Percentiles rank a stretch among this genome's conserved stretches.
phyloP scores from a whole-genome alignment of 2,888 invertebrate genomes.

The Dicyrtoma fusca region DNA sequence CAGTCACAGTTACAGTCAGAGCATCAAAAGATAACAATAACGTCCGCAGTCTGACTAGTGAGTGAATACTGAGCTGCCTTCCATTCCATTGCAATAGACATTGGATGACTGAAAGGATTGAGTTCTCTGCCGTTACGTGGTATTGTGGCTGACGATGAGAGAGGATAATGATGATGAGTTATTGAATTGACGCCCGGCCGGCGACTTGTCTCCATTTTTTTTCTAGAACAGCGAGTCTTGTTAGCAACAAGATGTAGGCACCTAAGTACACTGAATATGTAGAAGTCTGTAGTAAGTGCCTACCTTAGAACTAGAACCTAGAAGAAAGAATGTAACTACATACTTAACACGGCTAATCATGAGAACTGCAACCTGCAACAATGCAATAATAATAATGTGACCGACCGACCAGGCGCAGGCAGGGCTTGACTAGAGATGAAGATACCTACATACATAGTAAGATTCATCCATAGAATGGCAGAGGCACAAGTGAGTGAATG shows the following conservation, averaged over 20 bases:
- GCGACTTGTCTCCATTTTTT: conserved; percentile 19
- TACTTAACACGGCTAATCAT: neutral
- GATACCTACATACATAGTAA: no score
- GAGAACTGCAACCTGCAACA: neutral
- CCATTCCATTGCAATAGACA: neutral
- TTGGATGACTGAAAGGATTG: neutral
- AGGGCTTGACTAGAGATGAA: no score
- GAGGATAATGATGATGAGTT: conserved; percentile 16
- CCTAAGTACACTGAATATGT: no score
- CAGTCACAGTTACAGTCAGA: no score
- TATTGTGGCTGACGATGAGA: no score
- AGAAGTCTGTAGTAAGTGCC: no score
- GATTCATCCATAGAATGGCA: no score
- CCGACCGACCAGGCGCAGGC: no score
- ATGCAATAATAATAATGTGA: no score
- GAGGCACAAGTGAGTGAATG: conserved; percentile 14
- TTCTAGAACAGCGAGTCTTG: neutral
- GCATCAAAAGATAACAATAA: neutral
- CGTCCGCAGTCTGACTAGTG: neutral
- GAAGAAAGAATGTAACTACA: no score
- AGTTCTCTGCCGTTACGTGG: neutral
- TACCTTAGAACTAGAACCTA: no score
- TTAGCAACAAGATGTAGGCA: neutral
- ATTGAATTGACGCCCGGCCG: conserved; percentile 28
- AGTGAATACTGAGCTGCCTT: neutral